Percentiles rank a stretch among this genome's conserved stretches.
phyloP scores from a whole-genome alignment of 35 echinoderm and acorn worm genomes.

The Eucidaris tribuloides region DNA sequence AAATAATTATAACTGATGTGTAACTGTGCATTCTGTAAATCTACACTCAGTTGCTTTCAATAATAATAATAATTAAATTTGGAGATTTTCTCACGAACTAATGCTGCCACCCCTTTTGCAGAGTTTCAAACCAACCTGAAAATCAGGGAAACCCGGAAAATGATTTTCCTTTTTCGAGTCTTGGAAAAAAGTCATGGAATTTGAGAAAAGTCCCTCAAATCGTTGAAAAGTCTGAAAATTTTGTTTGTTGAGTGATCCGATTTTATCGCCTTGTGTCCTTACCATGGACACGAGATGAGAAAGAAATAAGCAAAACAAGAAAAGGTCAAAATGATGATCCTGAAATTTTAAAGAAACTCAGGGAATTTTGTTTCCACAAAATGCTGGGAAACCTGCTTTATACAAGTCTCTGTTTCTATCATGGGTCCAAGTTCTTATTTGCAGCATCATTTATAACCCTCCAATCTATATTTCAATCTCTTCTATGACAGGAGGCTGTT shows the following conservation, averaged over 20 bases:
- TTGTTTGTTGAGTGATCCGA: not conserved
- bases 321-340: not conserved
- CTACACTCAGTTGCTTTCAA: too few species aligned
- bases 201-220: not conserved
- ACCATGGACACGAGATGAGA: not conserved
- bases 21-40: too few species aligned
- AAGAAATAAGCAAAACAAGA: too few species aligned
- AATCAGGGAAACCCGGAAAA: not conserved
- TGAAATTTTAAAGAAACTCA: not conserved
- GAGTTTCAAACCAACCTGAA: not conserved
- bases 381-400: too few species aligned
- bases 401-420: too few species aligned
- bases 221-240: not conserved
- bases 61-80: too few species aligned
- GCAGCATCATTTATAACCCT: too few species aligned
- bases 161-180: not conserved
- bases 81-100: too few species aligned
- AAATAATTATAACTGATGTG: too few species aligned
- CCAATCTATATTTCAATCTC: not conserved
- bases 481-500: conserved; percentile 33
- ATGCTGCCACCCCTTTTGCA: too few species aligned
- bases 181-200: not conserved
- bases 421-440: too few species aligned
- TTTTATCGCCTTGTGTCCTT: not conserved
- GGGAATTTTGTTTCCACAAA: not conserved